Evolutionary conservation across 2,113 vertebrate genomes (phyloP).

Genomic region (cat (Felis catus)): DNA sequence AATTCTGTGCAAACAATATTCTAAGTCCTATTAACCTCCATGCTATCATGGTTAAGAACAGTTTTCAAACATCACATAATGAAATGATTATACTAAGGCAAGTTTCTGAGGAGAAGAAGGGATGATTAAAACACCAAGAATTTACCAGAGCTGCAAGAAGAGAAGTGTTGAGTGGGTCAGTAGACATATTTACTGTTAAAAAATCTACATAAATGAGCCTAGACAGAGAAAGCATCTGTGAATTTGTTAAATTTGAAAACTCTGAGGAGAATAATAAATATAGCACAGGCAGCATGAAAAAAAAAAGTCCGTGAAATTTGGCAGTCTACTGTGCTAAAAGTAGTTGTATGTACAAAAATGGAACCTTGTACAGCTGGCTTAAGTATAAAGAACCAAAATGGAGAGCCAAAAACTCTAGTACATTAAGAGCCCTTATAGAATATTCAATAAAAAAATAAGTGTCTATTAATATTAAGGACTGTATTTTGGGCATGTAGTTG

Average conservation of each 20-base stretch:
- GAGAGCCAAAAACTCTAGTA: slow-evolving; percentile 42
- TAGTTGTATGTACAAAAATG: slow-evolving; percentile 70
- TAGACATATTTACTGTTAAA: slow-evolving; percentile 79
- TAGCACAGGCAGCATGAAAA: slow-evolving; percentile 70
- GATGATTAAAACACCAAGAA: slow-evolving; percentile 58
- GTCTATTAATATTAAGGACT: slow-evolving; percentile 62
- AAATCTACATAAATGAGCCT: slow-evolving; percentile 79
- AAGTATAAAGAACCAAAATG: slow-evolving; percentile 64
- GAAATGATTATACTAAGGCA: slow-evolving; percentile 55
- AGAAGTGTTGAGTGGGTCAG: slow-evolving; percentile 77
- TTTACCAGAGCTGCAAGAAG: slow-evolving; percentile 58
- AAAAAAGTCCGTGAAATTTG: slow-evolving; percentile 70
- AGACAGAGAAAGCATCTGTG: slow-evolving; percentile 80
- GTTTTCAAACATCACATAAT: slow-evolving; percentile 58
- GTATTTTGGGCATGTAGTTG: not conserved
- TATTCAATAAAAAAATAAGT: slow-evolving; percentile 58
- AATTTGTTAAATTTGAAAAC: slow-evolving; percentile 82
- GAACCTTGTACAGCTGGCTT: slow-evolving; percentile 70
- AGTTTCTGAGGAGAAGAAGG: slow-evolving; percentile 39
- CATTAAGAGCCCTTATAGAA: slow-evolving; percentile 51
- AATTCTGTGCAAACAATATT: slow-evolving; percentile 49
- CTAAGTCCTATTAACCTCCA: not conserved
- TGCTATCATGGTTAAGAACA: not conserved
- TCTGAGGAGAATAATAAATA: slow-evolving; percentile 79
- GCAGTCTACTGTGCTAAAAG: slow-evolving; percentile 75